A percentile compares a stretch with the other conserved stretches of the same genome.
Evolutionary conservation across 2,113 vertebrate species (phyloP).

Genomic region (Eolophus roseicapilla): DNA sequence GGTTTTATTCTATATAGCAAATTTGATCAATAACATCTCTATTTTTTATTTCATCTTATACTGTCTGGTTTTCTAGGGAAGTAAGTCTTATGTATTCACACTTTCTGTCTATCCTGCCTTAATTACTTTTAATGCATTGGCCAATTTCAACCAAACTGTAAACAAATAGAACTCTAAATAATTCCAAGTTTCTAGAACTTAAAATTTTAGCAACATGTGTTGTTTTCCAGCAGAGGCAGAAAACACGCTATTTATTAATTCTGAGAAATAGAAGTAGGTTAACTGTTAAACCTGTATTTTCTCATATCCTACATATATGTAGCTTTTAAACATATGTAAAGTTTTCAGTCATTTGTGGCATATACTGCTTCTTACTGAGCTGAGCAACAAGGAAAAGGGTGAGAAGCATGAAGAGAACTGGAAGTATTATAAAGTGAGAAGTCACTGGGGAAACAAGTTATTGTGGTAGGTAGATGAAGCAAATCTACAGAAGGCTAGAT

Average conservation of each 20-base stretch:
- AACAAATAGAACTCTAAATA: not conserved
- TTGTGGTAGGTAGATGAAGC: not conserved
- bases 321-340: not conserved
- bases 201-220: not conserved
- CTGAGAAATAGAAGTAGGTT: not conserved
- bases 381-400: not conserved
- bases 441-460: not conserved
- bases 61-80: not conserved
- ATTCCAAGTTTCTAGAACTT: not conserved
- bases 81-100: not conserved
- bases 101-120: not conserved
- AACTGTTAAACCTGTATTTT: not conserved
- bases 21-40: not conserved
- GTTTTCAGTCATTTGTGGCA: not conserved
- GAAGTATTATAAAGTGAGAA: not conserved
- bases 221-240: not conserved
- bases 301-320: not conserved
- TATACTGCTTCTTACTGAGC: not conserved
- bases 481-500: not conserved
- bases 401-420: not conserved
- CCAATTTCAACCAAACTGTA: not conserved
- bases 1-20: not conserved
- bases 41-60: not conserved
- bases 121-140: not conserved
- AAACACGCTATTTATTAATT: not conserved